Base-by-base conservation (phyloP, 1,140 invertebrate genomes). In the Anastrepha ludens region DNA sequence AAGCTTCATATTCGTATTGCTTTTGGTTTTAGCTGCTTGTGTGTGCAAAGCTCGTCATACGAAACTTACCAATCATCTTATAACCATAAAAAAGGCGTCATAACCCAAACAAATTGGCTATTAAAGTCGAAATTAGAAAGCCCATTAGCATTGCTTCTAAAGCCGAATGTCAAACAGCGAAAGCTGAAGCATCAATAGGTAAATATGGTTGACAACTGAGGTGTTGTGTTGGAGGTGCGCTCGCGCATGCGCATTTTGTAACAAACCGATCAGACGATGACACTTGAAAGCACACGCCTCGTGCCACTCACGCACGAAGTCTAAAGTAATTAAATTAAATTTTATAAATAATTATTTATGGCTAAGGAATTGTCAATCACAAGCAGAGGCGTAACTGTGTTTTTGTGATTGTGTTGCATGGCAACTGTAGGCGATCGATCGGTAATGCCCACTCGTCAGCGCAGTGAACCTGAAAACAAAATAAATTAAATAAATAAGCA, bases 381-480 rank as follows among this genome's bases (percentile, higher is more conserved):
- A 0, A 9, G 65, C 65, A 67, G 65, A 41, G 65, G 39, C 65
- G 65, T 67, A 39, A 41, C 11, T 50, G 70, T 5, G 15, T 0
- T 50, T 50, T 39, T 64, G 60, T 74, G 44, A 6, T 5, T 39
- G 5, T 74, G 44, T 17, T 2, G 15, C 13, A 44, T 74, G 17
- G 17, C 70, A 74, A 41, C 70, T 74, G 70, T 74, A 74, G 70
- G 70, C 70, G 70, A 62, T 29, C 29, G 60, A n/a, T 74, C 5
- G 39, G 15, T 74, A 17, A 74, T 47, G 70, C 70, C 70, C 70
- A 74, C 70, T 44, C 44, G 70, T 20, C 70, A 15, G 17, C 17
- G 17, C n/a, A 74, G 29, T 74, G 15, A 44, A 74, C 11, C 2
- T 47, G 44, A 74, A 74, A 44, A 47, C 1, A 11, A 74, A 74